Percentiles rank a stretch among this genome's conserved stretches.
These are phyloP conservation scores for Oedothorax gibbosus DNA, from an alignment of 1,140 invertebrate genomes.

Conservation along the genomic window DNA sequence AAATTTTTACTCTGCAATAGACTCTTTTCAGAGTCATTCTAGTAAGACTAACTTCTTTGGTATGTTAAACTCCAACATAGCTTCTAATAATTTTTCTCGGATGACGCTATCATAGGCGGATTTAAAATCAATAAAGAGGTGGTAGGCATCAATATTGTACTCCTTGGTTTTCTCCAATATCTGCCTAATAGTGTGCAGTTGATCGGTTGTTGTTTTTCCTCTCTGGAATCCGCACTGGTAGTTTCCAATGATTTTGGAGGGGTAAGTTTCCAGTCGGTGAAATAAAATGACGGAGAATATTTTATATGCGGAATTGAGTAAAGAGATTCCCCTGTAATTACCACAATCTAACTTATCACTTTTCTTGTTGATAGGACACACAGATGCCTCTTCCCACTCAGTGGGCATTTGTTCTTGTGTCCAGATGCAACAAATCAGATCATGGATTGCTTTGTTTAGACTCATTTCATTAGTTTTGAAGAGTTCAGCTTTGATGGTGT, in stretches of 20 bases:
- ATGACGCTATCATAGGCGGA: not conserved
- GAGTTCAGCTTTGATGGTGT: slow-evolving; percentile 1
- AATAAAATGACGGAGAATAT: not conserved
- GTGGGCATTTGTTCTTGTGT: slow-evolving; percentile 18
- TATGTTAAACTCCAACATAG: slow-evolving; percentile 2
- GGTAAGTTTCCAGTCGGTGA: not conserved
- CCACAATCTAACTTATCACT: not conserved
- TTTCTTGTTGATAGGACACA: slow-evolving; percentile 1
- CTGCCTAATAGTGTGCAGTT: slow-evolving; percentile 17
- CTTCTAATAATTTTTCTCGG: slow-evolving; percentile 5
- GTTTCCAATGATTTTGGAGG: slow-evolving; percentile 9
- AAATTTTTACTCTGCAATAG: not conserved
- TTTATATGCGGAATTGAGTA: not conserved
- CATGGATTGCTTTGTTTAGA: slow-evolving; percentile 12
- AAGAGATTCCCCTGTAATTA: not conserved
- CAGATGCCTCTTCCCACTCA: slow-evolving; percentile 22
- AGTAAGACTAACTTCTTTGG: not conserved
- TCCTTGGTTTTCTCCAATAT: slow-evolving; percentile 47
- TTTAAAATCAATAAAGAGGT: slow-evolving; percentile 3
- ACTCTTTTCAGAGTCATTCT: slow-evolving; percentile 4
- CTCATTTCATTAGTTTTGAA: slow-evolving; percentile 11
- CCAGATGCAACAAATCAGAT: not conserved
- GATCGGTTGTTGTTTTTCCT: slow-evolving; percentile 16
- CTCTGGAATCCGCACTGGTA: slow-evolving; percentile 32
- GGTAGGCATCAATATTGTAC: not conserved